Conservation (phyloP, 2,113 vertebrate species). For the Saimiri boliviensis region DNA sequence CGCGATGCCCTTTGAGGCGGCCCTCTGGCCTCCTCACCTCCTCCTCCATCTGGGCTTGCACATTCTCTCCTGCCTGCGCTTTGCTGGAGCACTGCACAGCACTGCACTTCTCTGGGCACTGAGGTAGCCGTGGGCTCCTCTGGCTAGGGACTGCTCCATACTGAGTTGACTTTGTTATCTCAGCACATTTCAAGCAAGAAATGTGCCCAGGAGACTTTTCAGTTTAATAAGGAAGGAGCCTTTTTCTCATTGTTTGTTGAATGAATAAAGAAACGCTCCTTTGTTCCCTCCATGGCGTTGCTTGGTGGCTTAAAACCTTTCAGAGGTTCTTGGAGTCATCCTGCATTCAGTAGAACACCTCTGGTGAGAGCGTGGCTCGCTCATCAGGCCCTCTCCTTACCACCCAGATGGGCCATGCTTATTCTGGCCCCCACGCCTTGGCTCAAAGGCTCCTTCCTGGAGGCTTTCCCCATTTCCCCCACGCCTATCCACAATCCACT, state of each 20-base stretch:
- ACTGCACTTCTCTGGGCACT: background rate
- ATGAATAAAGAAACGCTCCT: background rate
- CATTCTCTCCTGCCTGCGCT: background rate
- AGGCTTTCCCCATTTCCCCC: too few relatives aligned
- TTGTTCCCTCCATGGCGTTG: background rate
- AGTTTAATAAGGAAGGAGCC: background rate
- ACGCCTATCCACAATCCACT: background rate
- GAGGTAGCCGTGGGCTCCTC: background rate
- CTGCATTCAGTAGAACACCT: background rate
- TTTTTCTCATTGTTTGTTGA: conserved; percentile 28
- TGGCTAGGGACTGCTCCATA: background rate
- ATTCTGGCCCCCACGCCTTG: background rate
- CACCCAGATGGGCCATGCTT: background rate
- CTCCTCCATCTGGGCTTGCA: background rate
- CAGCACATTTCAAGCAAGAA: background rate
- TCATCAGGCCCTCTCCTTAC: background rate
- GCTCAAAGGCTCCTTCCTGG: background rate
- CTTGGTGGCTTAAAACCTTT: background rate
- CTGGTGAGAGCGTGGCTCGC: background rate
- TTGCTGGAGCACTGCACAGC: background rate
- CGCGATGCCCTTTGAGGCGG: background rate
- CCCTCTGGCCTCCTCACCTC: background rate
- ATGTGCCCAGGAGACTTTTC: background rate
- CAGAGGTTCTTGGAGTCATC: background rate
- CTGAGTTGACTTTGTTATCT: background rate